Conservation (phyloP, 2,888 invertebrate genomes). For the Epiperipatus broadwayi region DNA sequence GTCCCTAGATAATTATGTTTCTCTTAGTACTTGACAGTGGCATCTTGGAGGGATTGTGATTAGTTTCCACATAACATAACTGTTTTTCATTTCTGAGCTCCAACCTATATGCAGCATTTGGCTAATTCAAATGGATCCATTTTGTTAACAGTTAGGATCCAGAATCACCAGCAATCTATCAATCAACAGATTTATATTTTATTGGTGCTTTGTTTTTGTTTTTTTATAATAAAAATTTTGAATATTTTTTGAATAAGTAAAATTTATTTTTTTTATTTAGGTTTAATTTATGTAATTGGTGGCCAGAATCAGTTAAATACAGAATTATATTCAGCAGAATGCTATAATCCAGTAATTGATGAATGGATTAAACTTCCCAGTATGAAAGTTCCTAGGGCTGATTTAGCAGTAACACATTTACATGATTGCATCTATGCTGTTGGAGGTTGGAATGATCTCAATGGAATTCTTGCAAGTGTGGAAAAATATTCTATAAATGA, state of each 20-base stretch:
- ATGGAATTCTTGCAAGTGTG: slow-evolving; percentile 55
- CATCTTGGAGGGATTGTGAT: too few species aligned
- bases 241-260: not conserved
- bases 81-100: too few species aligned
- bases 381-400: slow-evolving; percentile 61
- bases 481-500: slow-evolving; percentile 62
- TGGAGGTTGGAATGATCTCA: slow-evolving; percentile 63
- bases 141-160: too few species aligned
- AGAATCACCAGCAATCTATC: too few species aligned
- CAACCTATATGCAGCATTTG: too few species aligned
- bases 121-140: too few species aligned
- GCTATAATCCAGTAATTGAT: slow-evolving; percentile 44
- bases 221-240: slow-evolving; percentile 4
- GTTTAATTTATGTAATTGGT: slow-evolving; percentile 70
- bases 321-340: slow-evolving; percentile 23
- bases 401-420: slow-evolving; percentile 71
- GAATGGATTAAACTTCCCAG: slow-evolving; percentile 56
- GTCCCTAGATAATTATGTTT: too few species aligned
- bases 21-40: too few species aligned
- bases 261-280: slow-evolving; percentile 29
- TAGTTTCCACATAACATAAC: too few species aligned
- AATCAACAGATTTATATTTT: too few species aligned
- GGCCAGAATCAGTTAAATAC: slow-evolving; percentile 37
- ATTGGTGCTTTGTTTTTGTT: too few species aligned
- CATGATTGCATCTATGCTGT: slow-evolving; percentile 65